Evolutionary conservation across 1,140 invertebrate species (phyloP).

Genomic region (Orius laevigatus): DNA sequence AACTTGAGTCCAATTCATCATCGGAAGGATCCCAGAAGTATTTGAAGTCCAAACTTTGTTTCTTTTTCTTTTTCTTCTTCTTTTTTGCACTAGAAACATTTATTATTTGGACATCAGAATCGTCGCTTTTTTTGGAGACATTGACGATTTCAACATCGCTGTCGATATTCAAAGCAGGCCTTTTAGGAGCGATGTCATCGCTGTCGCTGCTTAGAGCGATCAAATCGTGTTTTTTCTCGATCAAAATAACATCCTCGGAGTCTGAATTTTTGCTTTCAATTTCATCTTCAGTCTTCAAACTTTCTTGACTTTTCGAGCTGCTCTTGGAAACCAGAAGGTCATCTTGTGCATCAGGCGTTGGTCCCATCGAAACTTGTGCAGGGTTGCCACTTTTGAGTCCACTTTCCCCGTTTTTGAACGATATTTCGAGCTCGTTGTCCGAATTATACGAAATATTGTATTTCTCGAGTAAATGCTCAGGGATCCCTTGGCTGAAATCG

Average conservation of each 20-base stretch:
- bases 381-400: neutral
- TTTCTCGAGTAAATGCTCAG: constrained; percentile 7
- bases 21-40: neutral
- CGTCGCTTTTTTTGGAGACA: neutral
- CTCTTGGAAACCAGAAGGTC: neutral
- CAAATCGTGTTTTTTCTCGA: neutral
- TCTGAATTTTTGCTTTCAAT: neutral
- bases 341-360: no score
- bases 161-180: neutral
- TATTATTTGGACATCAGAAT: constrained; percentile 1
- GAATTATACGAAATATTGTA: neutral
- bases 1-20: neutral
- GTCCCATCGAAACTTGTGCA: no score
- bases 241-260: neutral
- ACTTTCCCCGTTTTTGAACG: neutral
- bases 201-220: neutral
- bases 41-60: neutral
- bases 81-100: neutral
- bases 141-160: neutral
- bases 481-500: constrained; percentile 14
- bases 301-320: neutral
- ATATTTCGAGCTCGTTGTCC: neutral
- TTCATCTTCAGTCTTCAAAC: neutral
- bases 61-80: neutral
- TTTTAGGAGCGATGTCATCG: neutral